A percentile compares a stretch with the other conserved stretches of the same genome.
These are phyloP conservation scores for Coregonus suidteri DNA, from an alignment of 2,797 vertebrate species.

Conservation along the genomic window DNA sequence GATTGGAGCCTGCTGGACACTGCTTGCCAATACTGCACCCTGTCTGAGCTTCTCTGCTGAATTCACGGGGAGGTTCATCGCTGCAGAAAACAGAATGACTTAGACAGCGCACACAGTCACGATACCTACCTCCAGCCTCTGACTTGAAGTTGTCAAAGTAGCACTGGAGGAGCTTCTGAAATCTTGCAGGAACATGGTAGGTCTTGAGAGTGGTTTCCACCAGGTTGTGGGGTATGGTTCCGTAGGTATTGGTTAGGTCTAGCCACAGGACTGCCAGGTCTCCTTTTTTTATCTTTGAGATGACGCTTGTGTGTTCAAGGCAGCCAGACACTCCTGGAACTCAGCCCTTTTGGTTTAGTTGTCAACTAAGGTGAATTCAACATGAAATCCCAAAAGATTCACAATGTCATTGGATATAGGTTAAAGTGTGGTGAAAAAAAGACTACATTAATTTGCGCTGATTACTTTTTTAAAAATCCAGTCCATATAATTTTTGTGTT, in stretches of 20 bases:
- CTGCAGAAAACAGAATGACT: conserved; percentile 11
- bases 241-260: not conserved
- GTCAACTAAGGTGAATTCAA: too few relatives aligned
- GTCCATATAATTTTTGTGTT: not conserved
- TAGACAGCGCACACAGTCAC: conserved; percentile 19
- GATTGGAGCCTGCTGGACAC: conserved; percentile 12
- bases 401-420: too few relatives aligned
- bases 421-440: too few relatives aligned
- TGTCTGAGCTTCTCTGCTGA: not conserved
- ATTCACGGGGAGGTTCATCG: conserved; percentile 7
- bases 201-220: too few relatives aligned
- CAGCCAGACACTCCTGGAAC: conserved; percentile 4
- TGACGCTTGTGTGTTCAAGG: conserved; percentile 4
- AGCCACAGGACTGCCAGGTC: conserved; percentile 1
- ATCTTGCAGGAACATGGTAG: conserved; percentile 10
- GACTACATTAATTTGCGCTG: too few relatives aligned
- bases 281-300: not conserved
- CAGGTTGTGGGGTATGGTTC: conserved; percentile 16
- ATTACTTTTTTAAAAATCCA: too few relatives aligned
- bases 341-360: not conserved
- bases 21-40: not conserved
- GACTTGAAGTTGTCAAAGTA: not conserved
- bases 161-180: conserved; percentile 17
- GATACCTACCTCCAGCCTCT: conserved; percentile 27
- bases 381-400: too few relatives aligned